A percentile compares a stretch with the other conserved stretches of the same genome.
Conservation (phyloP, 37 sponge, comb jelly and placozoan genomes). For the Petrosia ficiformis region DNA sequence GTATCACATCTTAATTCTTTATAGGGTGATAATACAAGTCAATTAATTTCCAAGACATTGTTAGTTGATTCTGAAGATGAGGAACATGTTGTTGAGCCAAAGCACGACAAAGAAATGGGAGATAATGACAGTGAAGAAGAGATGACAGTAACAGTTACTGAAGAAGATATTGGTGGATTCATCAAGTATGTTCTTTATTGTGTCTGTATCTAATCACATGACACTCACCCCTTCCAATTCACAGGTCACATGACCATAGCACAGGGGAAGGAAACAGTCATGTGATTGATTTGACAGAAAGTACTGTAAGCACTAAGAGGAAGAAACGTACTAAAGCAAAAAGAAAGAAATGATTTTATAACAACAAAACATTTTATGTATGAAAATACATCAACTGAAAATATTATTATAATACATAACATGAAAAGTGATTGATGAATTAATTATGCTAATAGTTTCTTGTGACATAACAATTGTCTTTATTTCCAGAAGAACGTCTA, state of each 20-base stretch:
- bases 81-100: background rate
- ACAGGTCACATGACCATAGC: too few relatives aligned
- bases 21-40: too few relatives aligned
- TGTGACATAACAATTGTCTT: slow-evolving; percentile 30
- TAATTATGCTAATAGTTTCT: slow-evolving; percentile 47
- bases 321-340: background rate
- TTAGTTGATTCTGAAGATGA: background rate
- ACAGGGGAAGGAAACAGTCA: too few relatives aligned
- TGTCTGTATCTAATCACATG: too few relatives aligned
- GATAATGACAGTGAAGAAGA: slow-evolving; percentile 37
- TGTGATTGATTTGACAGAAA: background rate
- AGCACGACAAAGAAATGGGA: background rate
- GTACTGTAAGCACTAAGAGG: background rate
- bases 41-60: too few relatives aligned
- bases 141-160: slow-evolving; percentile 26
- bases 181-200: background rate
- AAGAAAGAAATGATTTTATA: background rate
- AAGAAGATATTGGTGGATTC: slow-evolving; percentile 15
- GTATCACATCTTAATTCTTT: too few relatives aligned
- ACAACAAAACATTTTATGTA: background rate
- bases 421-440: too few relatives aligned
- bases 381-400: background rate
- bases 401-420: too few relatives aligned
- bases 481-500: background rate
- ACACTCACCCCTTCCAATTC: too few relatives aligned